Evolutionary conservation across 2,888 invertebrate species (phyloP).

Genomic region (Coecobrya sp.): DNA sequence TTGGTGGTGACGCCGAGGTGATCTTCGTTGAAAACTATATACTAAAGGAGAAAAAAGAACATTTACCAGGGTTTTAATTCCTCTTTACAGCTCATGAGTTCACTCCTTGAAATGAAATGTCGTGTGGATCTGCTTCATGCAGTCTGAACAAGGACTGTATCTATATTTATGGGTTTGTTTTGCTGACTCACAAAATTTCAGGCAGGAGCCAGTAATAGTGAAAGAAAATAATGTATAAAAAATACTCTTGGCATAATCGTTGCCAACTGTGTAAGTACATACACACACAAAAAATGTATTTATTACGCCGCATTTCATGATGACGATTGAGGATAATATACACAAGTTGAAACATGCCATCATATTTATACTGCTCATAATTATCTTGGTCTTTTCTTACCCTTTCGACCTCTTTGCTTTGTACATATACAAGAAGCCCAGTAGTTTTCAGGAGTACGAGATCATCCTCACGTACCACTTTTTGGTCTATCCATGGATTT

Average conservation of each 20-base stretch:
- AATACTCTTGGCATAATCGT: no score
- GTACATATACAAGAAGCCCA: not conserved
- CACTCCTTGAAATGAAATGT: not conserved
- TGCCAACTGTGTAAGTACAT: no score
- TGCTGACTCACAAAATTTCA: not conserved
- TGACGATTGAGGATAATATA: no score
- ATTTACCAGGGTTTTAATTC: not conserved
- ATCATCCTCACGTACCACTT: not conserved
- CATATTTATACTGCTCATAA: not conserved
- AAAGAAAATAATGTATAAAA: not conserved
- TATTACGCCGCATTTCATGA: no score
- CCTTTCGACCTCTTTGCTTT: not conserved
- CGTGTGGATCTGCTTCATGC: not conserved
- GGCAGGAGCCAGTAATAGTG: no score
- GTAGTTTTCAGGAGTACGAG: not conserved
- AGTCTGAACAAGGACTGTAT: slow-evolving; percentile 13
- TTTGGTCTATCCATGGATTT: not conserved
- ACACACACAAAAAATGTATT: no score
- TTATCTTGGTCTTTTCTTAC: slow-evolving; percentile 18
- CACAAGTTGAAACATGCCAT: not conserved
- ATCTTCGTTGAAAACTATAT: not conserved
- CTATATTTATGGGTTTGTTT: not conserved
- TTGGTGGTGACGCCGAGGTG: no score
- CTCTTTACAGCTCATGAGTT: not conserved
- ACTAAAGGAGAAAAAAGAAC: not conserved